Evolutionary conservation across 2,888 invertebrate genomes (phyloP), one percentile per base, ranked within the genome.

Genomic region (Meteorus colon): DNA sequence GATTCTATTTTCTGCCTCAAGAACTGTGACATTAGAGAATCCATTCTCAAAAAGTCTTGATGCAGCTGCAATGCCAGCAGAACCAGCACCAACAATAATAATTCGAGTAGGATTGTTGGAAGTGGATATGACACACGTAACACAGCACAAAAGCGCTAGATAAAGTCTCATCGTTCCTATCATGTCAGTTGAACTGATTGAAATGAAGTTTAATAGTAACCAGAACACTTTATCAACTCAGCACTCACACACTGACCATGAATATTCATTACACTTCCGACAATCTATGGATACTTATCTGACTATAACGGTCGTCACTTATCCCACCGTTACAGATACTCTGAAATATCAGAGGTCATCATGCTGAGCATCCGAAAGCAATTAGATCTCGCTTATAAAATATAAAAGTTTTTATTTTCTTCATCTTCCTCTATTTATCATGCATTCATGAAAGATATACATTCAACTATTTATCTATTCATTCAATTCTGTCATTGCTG

Each of bases 31-130:
- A 79, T 92, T 86, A 12, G 84, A 80, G 45, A 91, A 86, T 27
- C 90, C 90, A 83, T 90, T 89, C 79, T 91, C 88, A 1, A 90
- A 77, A 4, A 92, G 85, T 80, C 87, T 88, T 2, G 90, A 86
- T 0, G 91, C 92, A 16, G 92, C 91, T 1, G 92, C 91, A 65
- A 92, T 89, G 24, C 92, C 92, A 10, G 92, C 86, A 34, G 91
- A 88, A 14, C 45, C 24, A 59, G 71, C 93, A 12, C n/a, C 92
- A 70, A 93, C 86, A 48, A 93, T 90, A 19, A 92, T 81, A 27
- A 92, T 89, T 83, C 74, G 69, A 6, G 74, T 62, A 2, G 31
- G 2, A 19, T 71, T 6, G 1, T 75, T 10, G 6, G 59, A 69
- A 16, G 27, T 62, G 10, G 74, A 75, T 24, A 27, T 34, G 12